phyloP scores from a whole-genome alignment of 2,113 vertebrate species.

The Macaca nemestrina region DNA sequence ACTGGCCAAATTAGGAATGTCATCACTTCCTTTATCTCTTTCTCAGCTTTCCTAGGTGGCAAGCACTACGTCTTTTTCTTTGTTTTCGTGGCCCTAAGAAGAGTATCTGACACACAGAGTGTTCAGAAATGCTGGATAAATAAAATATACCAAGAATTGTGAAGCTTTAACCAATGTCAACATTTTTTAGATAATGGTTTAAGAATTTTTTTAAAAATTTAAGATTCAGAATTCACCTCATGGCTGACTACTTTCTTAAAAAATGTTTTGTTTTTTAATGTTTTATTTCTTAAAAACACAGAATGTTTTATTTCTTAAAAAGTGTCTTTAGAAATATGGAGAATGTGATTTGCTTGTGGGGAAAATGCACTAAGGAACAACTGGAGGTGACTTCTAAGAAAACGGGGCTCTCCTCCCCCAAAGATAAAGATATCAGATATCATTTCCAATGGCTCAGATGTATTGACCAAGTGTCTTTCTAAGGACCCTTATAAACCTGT shows the following conservation, averaged over 20 bases:
- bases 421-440: background rate
- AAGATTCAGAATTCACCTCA: background rate
- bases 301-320: background rate
- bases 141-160: background rate
- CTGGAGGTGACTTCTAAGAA: background rate
- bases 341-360: conserved; percentile 5
- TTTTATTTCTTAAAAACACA: too few species aligned
- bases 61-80: background rate
- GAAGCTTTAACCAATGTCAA: background rate
- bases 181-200: background rate
- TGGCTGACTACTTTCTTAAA: conserved; percentile 17
- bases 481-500: background rate
- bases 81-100: background rate
- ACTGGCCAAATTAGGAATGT: background rate
- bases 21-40: background rate
- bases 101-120: background rate
- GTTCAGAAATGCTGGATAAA: background rate
- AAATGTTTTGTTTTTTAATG: too few species aligned
- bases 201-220: background rate
- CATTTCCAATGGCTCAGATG: background rate
- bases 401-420: background rate
- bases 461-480: conserved; percentile 7
- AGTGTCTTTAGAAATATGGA: background rate
- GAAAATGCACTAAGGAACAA: background rate
- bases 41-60: background rate